These are phyloP conservation scores for Phoxinus phoxinus DNA, from an alignment of 2,113 vertebrate genomes.

Conservation along the genomic window DNA sequence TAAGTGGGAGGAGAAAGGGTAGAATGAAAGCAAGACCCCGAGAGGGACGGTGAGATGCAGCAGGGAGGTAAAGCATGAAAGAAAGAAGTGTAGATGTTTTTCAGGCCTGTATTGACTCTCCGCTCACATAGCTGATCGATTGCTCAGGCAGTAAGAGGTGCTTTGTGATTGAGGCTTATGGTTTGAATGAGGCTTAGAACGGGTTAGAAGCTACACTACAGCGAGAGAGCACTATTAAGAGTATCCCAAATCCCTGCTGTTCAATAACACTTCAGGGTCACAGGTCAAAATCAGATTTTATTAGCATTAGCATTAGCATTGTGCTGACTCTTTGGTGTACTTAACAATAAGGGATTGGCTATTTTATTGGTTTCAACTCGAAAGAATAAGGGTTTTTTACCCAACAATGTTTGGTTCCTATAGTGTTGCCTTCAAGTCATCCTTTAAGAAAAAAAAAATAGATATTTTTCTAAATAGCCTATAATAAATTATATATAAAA, in stretches of 20 bases:
- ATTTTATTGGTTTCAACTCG: neutral
- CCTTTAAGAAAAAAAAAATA: too few species aligned
- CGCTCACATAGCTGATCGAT: conserved; percentile 11
- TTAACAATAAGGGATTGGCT: neutral
- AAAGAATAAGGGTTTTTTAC: neutral
- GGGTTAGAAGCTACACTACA: conserved; percentile 10
- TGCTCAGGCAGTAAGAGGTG: conserved; percentile 3
- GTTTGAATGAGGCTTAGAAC: conserved; percentile 13
- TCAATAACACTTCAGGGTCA: conserved; percentile 20
- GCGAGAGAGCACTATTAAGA: neutral
- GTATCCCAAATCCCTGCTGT: neutral
- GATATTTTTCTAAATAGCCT: too few species aligned
- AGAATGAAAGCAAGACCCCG: neutral
- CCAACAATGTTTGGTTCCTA: neutral
- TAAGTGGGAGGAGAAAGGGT: neutral
- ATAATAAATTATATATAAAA: too few species aligned
- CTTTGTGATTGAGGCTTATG: conserved; percentile 42
- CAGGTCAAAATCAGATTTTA: neutral
- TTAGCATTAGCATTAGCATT: conserved; percentile 18
- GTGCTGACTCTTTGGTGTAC: conserved; percentile 1
- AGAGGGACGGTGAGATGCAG: neutral
- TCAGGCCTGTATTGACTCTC: conserved; percentile 31
- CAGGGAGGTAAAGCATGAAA: conserved; percentile 13
- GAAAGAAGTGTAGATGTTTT: conserved; percentile 22
- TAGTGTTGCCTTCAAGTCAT: neutral